These are phyloP conservation scores for Craterocephalus amniculus DNA, from an alignment of 2,797 vertebrate species.

Conservation along the genomic window DNA sequence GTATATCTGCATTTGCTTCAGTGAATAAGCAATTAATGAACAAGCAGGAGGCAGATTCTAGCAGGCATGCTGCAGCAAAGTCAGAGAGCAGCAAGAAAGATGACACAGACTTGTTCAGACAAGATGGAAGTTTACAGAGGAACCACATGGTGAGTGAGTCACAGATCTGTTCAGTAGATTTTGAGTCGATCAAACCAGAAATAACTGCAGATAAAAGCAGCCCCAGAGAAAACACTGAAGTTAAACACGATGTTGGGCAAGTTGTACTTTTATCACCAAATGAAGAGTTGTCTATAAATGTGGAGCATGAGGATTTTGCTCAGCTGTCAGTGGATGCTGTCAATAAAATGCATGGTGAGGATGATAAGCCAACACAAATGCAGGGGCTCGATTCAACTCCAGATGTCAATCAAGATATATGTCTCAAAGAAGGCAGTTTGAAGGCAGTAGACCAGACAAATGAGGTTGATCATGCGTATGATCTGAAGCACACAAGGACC, in stretches of 20 bases:
- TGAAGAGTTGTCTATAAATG: conserved; percentile 24
- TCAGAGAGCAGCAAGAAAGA: conserved; percentile 6
- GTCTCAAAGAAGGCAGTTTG: neutral
- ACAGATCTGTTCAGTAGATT: conserved; percentile 16
- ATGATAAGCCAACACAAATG: neutral
- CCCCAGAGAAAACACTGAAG: neutral
- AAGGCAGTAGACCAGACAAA: neutral
- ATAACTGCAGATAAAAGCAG: conserved; percentile 15
- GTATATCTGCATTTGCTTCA: neutral
- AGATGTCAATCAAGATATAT: neutral
- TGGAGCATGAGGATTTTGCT: conserved; percentile 12
- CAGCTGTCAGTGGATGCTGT: conserved; percentile 11
- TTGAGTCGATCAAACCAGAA: conserved; percentile 11
- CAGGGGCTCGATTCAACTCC: conserved; percentile 2
- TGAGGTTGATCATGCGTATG: neutral
- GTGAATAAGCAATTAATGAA: neutral
- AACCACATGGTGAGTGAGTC: conserved; percentile 28
- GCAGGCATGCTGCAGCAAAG: conserved; percentile 13
- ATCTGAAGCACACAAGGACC: neutral
- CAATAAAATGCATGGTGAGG: conserved; percentile 3
- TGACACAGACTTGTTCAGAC: conserved; percentile 7
- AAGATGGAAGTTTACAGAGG: conserved; percentile 19
- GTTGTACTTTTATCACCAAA: conserved; percentile 10
- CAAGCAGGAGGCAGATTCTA: neutral
- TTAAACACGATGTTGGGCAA: conserved; percentile 11